Evolutionary conservation across 2,113 vertebrate genomes (phyloP), one percentile per base, ranked within the genome.

Genomic region (Semnornis frantzii): DNA sequence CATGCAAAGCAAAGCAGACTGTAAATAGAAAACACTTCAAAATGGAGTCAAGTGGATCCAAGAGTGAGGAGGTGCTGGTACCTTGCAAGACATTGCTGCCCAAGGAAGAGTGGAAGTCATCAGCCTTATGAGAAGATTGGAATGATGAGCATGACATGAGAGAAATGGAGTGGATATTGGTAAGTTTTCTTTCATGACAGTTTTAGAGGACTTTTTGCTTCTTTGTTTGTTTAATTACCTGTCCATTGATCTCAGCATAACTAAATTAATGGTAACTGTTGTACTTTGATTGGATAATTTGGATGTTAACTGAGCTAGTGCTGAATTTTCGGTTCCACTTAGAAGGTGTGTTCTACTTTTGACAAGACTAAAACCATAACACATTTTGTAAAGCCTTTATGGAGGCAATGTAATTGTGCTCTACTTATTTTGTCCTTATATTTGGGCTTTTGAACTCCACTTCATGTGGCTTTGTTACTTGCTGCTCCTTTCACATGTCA

Each of bases 41-140:
- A n/a, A n/a, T 59, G 21, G 58, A 33, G 31, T 59, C 58, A 59
- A 12, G 31, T 59, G 58, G 58, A 31, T 59, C 18, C 57, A 34
- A 3, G 16, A 50, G 21, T 50, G 48, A 50, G 21, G 21, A 52
- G 15, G 15, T 24, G 10, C 59, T 79, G 17, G 3, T 55, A 72
- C 34, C 21, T 85, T 25, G 15, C 7, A 87, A 52, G 21, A 42
- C 10, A 19, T 1, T 15, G 71, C 34, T 82, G 8, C 17, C 12
- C 66, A 28, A 5, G 20, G 5, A 77, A 74, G 62, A 34, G 10
- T 12, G 13, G 20, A 31, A 83, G 8, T 42, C 21, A 39, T 6
- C 1, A 8, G 2, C 5, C 8, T 64, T 71, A 9, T 3, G 2
- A 79, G 30, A 21, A 23, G 6, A 8, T 8, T 59, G 15, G 34